phyloP scores from a whole-genome alignment of 1,140 invertebrate genomes.

The Lerema accius region DNA sequence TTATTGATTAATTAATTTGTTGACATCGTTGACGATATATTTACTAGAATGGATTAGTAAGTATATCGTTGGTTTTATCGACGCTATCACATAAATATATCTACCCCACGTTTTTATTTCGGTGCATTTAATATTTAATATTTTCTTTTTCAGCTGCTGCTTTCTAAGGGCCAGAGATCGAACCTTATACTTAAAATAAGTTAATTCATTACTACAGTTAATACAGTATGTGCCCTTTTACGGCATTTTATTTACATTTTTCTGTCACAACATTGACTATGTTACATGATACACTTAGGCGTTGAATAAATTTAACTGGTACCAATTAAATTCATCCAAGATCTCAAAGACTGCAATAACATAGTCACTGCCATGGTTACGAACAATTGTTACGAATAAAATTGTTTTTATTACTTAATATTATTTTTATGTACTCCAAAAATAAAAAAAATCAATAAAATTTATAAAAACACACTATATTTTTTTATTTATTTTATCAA shows the following conservation, averaged over 20 bases:
- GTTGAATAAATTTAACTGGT: constrained; percentile 30
- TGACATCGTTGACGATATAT: no score
- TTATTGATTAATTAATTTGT: no score
- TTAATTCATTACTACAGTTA: constrained; percentile 39
- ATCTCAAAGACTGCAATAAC: constrained; percentile 79
- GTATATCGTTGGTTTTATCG: no score
- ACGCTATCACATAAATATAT: no score
- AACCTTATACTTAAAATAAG: constrained; percentile 51
- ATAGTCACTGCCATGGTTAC: constrained; percentile 76
- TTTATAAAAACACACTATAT: constrained; percentile 46
- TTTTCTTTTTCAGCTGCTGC: constrained; percentile 77
- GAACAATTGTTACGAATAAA: constrained; percentile 68
- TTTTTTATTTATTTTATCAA: no score
- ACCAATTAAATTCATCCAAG: constrained; percentile 49
- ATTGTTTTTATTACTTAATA: constrained; percentile 68
- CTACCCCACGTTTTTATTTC: no score
- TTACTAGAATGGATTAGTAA: no score
- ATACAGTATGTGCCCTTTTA: constrained; percentile 37
- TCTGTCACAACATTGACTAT: constrained; percentile 70
- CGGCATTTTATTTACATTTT: constrained; percentile 60
- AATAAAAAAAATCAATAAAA: constrained; percentile 72
- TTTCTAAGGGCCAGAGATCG: constrained; percentile 67
- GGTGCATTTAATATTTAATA: not conserved
- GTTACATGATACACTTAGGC: constrained; percentile 50
- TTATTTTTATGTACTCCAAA: constrained; percentile 75